These are phyloP conservation scores for Sebastes matsubarae DNA, from an alignment of 2,797 vertebrate genomes.

Conservation along the genomic window DNA sequence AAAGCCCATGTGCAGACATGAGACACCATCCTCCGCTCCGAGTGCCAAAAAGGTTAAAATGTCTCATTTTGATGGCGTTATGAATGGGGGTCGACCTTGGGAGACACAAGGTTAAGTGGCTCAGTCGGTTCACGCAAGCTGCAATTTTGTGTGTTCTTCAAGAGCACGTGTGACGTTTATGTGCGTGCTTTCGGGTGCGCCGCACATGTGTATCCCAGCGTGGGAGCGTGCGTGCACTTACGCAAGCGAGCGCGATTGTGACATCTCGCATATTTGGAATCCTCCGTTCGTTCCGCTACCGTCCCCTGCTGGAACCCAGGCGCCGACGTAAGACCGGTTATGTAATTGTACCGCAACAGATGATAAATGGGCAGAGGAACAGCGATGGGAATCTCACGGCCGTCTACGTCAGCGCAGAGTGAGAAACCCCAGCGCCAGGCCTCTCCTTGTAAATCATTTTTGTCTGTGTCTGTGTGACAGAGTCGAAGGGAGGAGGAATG, in stretches of 20 bases:
- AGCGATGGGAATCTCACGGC: slow-evolving; percentile 43
- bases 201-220: neutral
- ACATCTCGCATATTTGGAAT: neutral
- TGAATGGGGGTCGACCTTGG: slow-evolving; percentile 7
- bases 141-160: neutral
- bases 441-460: slow-evolving; percentile 27
- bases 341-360: slow-evolving; percentile 58
- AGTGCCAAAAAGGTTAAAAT: slow-evolving; percentile 22
- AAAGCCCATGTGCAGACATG: neutral
- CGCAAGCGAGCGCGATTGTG: neutral
- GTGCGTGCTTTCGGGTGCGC: neutral
- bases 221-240: neutral
- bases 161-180: slow-evolving; percentile 17
- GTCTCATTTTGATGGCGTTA: slow-evolving; percentile 12
- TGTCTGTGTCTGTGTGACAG: neutral
- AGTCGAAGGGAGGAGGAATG: slow-evolving; percentile 8
- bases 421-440: slow-evolving; percentile 32
- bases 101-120: slow-evolving; percentile 28
- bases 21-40: neutral
- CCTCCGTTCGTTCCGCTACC: neutral
- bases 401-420: slow-evolving; percentile 42
- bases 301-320: slow-evolving; percentile 11
- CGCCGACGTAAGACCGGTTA: slow-evolving; percentile 45
- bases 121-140: neutral
- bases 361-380: slow-evolving; percentile 61